phyloP scores from a whole-genome alignment of 2,888 invertebrate species.

The Andrena dorsata region DNA sequence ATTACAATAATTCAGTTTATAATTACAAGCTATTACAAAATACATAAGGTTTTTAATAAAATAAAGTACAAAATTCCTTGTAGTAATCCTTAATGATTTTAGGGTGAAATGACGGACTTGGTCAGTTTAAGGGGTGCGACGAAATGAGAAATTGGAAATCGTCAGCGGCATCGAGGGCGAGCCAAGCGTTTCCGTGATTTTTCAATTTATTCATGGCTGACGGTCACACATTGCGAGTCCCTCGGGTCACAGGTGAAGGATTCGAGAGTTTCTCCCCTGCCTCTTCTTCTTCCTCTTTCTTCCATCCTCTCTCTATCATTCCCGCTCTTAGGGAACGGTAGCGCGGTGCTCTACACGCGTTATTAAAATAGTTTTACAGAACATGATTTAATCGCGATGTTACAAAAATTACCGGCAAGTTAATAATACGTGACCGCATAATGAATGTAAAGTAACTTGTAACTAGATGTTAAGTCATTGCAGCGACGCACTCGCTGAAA shows the following conservation, averaged over 20 bases:
- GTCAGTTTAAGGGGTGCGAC: neutral
- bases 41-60: too few species aligned
- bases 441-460: constrained; percentile 48
- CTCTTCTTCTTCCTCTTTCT: neutral
- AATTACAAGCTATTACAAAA: too few species aligned
- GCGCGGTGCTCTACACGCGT: constrained; percentile 11
- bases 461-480: neutral
- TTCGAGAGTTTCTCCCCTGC: constrained; percentile 69
- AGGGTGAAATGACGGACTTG: too few species aligned
- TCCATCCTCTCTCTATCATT: neutral
- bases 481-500: constrained; percentile 17
- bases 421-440: constrained; percentile 54
- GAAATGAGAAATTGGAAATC: neutral
- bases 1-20: too few species aligned
- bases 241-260: constrained; percentile 81
- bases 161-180: neutral
- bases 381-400: constrained; percentile 54
- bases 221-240: constrained; percentile 70
- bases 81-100: too few species aligned
- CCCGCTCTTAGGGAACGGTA: constrained; percentile 19
- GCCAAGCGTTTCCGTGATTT: constrained; percentile 44
- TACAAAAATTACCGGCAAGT: constrained; percentile 47
- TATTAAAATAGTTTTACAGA: constrained; percentile 45
- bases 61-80: too few species aligned
- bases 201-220: constrained; percentile 66